These are phyloP conservation scores for Tragelaphus scriptus DNA, from an alignment of 2,113 vertebrate genomes.

Conservation along the genomic window DNA sequence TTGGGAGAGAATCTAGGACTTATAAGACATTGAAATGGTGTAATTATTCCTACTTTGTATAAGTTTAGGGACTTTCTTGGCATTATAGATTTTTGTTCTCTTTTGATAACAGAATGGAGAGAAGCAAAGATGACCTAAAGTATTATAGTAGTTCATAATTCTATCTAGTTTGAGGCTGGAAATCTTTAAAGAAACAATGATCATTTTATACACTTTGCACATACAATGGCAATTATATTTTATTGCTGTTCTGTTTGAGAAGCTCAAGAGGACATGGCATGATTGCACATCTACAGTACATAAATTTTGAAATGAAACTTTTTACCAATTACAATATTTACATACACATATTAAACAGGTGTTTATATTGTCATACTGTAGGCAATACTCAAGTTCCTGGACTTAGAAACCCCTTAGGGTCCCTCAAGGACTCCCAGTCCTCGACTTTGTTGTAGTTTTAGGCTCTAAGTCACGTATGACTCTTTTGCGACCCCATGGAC, in stretches of 20 bases:
- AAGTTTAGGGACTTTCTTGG: neutral
- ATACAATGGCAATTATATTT: neutral
- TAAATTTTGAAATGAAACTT: neutral
- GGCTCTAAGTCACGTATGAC: neutral
- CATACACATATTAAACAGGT: neutral
- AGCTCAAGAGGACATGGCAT: neutral
- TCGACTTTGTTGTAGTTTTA: neutral
- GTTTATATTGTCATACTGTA: neutral
- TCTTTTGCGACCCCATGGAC: neutral
- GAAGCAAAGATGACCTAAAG: neutral
- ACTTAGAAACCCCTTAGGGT: neutral
- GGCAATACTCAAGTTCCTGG: too few species aligned
- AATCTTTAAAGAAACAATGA: neutral
- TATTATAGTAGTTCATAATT: neutral
- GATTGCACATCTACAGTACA: rapidly evolving
- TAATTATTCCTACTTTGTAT: neutral
- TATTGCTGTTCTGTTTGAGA: neutral
- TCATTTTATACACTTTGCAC: neutral
- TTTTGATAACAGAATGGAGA: neutral
- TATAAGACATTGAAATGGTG: neutral
- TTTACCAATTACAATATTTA: neutral
- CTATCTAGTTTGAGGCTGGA: neutral
- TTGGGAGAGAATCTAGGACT: neutral
- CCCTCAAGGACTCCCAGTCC: neutral
- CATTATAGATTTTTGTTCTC: neutral